Base-by-base conservation (phyloP, 1,140 invertebrate species). In the Trypoxylus dichotomus region DNA sequence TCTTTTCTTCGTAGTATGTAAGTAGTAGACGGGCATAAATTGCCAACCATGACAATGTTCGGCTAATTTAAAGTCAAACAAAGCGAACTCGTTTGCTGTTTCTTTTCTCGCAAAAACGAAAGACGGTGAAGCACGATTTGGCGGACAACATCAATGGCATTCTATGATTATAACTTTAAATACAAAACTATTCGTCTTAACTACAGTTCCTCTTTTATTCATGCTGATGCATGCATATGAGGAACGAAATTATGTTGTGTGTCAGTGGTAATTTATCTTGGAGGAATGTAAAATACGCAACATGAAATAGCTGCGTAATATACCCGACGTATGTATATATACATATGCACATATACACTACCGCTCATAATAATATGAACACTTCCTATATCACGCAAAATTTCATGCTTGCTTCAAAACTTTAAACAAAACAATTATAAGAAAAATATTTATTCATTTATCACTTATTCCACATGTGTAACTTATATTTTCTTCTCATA, bases 51-150 rank as follows among this genome's bases (percentile, higher is more conserved):
- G 27, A 11, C 60, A 68, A 29, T 68, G 60, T 68, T 27, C 60
- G 24, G 7, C 21, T 68, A 68, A 68, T 68, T 68, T 68, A 68
- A 68, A 68, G 24, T 19, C 60, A 25, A 68, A 68, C 60, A 68
- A 68, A 27, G 27, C 6, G 24, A 29, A 25, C 27, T 68, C 21
- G 13, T 24, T 27, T 19, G 47, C 47, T 7, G 47, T n/a, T 54
- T 54, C 11, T 43, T 54, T 19, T 6, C 21, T 21, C 27, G 60
- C 21, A 68, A 68, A 27, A 68, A 27, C 60, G 21, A 68, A 68
- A 68, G 19, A 6, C 19, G 60, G 27, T 27, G 24, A 8, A 27
- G 27, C 27, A 68, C 27, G 60, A 27, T 24, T 68, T 24, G 60
- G 27, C 60, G 60, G 60, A 68, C 13, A 25, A 68, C 60, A 68